These are phyloP conservation scores for Poeciliopsis occidentalis DNA, from an alignment of 2,113 vertebrate species.

Conservation along the genomic window DNA sequence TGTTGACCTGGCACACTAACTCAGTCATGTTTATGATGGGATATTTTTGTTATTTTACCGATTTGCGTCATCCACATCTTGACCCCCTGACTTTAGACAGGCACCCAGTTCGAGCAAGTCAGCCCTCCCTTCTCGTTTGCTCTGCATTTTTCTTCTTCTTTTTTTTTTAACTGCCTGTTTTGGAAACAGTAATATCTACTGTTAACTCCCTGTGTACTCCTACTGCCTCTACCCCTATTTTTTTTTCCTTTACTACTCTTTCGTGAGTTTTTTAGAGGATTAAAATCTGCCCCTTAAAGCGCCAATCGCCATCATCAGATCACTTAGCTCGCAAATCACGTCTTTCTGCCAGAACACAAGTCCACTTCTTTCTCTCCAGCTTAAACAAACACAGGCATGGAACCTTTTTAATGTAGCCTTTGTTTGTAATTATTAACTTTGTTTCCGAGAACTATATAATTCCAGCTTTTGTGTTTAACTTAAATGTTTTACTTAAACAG, in stretches of 20 bases:
- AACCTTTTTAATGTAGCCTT: conserved; percentile 19
- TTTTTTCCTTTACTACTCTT: conserved; percentile 12
- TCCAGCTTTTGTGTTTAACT: conserved; percentile 58
- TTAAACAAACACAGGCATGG: conserved; percentile 31
- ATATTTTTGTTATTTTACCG: conserved; percentile 74
- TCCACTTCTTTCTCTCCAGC: conserved; percentile 27
- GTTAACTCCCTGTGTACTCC: conserved; percentile 47
- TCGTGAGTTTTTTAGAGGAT: conserved; percentile 41
- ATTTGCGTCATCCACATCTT: conserved; percentile 76
- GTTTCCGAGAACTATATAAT: conserved; percentile 28
- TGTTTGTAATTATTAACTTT: conserved; percentile 54
- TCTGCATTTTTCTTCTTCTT: not conserved
- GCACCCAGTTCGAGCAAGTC: conserved; percentile 67
- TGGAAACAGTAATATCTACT: conserved; percentile 50
- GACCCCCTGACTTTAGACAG: conserved; percentile 70
- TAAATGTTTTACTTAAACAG: conserved; percentile 51
- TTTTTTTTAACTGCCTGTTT: conserved; percentile 53
- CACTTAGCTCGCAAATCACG: conserved; percentile 50
- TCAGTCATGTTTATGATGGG: conserved; percentile 73
- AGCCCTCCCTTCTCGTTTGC: conserved; percentile 40
- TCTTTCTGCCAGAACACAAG: conserved; percentile 49
- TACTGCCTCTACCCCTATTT: conserved; percentile 8
- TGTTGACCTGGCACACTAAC: conserved; percentile 61
- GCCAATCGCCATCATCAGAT: conserved; percentile 37
- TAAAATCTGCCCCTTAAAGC: conserved; percentile 55